Evolutionary conservation across 2,113 vertebrate genomes (phyloP).

Genomic region (Orycteropus afer): DNA sequence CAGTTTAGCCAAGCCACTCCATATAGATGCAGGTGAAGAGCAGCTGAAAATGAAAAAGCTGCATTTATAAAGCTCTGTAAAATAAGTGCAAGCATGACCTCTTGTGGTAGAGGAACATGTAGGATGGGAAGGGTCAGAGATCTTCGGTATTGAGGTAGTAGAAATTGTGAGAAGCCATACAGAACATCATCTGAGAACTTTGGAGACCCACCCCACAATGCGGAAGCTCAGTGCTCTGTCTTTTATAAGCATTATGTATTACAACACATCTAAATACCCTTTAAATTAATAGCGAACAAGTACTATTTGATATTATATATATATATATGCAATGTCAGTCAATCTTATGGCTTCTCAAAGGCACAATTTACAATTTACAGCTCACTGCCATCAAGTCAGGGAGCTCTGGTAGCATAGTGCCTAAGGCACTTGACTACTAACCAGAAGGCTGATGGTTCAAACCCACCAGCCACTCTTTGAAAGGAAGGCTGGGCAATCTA

Average conservation of each 20-base stretch:
- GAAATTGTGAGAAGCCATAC: background rate
- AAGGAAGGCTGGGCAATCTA: no score
- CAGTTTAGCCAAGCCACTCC: background rate
- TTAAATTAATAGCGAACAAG: background rate
- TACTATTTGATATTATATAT: background rate
- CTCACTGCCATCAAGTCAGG: no score
- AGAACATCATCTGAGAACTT: background rate
- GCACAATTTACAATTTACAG: background rate
- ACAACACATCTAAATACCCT: background rate
- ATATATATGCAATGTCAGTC: background rate
- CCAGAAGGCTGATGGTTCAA: no score
- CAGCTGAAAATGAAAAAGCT: background rate
- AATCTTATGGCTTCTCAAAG: background rate
- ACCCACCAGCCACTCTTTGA: no score
- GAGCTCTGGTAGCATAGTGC: no score
- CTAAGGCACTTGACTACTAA: no score
- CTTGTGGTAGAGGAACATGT: background rate
- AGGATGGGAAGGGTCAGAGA: background rate
- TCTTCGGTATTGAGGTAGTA: background rate
- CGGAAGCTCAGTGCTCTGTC: background rate
- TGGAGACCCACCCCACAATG: background rate
- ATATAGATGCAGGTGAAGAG: background rate
- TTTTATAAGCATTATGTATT: background rate
- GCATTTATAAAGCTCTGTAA: background rate
- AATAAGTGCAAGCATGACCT: slow-evolving; percentile 59